Percentiles rank a stretch among this genome's conserved stretches.
These are phyloP conservation scores for Pristionchus fissidentatus DNA, from an alignment of 2,888 invertebrate genomes.

Conservation along the genomic window DNA sequence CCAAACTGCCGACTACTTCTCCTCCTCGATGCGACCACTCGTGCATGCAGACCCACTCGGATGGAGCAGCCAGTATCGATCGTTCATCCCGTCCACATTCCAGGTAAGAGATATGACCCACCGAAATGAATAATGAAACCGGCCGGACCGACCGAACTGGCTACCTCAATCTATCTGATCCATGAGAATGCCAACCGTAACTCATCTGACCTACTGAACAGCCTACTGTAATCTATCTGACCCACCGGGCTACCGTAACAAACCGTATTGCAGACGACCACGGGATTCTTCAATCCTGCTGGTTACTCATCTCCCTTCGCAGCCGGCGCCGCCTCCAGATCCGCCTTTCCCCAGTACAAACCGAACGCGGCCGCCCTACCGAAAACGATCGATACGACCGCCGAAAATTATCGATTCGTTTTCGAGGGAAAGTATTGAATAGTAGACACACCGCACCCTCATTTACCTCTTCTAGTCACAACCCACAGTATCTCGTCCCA, in stretches of 20 bases:
- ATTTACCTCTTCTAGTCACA: not conserved
- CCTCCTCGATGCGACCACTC: constrained; percentile 58
- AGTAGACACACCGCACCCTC: not conserved
- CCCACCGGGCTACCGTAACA: too few species aligned
- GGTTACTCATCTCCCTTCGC: not conserved
- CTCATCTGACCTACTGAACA: too few species aligned
- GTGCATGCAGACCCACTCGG: constrained; percentile 55
- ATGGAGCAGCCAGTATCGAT: constrained; percentile 69
- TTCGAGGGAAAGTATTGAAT: constrained; percentile 24
- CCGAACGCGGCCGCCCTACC: not conserved
- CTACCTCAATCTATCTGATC: too few species aligned
- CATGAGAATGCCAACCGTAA: too few species aligned
- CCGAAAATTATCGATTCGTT: constrained; percentile 19
- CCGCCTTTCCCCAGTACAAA: constrained; percentile 29
- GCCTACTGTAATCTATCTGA: too few species aligned
- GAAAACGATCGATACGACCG: constrained; percentile 6
- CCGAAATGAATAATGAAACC: too few species aligned
- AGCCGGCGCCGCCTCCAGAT: not conserved
- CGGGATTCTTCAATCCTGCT: constrained; percentile 34
- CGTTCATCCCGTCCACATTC: constrained; percentile 69
- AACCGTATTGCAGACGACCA: constrained; percentile 9
- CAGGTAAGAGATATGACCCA: constrained; percentile 56
- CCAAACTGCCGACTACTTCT: constrained; percentile 57
- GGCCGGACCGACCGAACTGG: too few species aligned
- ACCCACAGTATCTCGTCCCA: not conserved